Base-by-base conservation (phyloP, 1,140 invertebrate genomes). In the Rhizoglyphus robini region DNA sequence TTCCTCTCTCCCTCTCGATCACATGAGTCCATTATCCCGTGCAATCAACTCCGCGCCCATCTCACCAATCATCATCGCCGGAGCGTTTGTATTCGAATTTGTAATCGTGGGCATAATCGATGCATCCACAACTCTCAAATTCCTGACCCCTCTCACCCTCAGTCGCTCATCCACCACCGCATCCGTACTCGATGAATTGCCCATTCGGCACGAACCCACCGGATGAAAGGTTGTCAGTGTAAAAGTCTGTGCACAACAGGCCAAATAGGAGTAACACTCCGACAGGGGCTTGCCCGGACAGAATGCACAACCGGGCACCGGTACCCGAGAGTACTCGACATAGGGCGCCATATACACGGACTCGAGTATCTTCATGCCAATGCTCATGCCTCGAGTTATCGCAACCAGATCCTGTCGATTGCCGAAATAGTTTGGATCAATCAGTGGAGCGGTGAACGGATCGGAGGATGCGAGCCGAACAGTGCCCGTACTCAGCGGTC, bases 161-260 rank as follows among this genome's bases (percentile, higher is more conserved):
- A 88, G 74, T 67, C 0, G 86, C 81, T 1, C 87, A 83, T 38
- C n/a, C n/a, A n/a, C n/a, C n/a, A n/a, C n/a, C n/a, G n/a, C n/a
- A n/a, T n/a, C n/a, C n/a, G n/a, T n/a, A 73, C 89, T 87, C 1
- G 71, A 76, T 0, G 77, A 66, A 0, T 83, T 81, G 0, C 88
- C 89, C 89, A 93, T 93, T 75, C 88, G 90, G 72, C 86, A 86
- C 0, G 88, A 90, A 0, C 88, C 87, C 1, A 82, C 81, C 30
- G 84, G 83, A 73, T 90, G 88, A 72, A 90, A 90, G 54, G 88
- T 83, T 0, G 83, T 86, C 27, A 83, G 79, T 0, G 86, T 85
- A 30, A 86, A 81, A 64, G 82, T 78, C 25, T 80, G 77, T 0
- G 81, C 80, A 0, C 86, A 86, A 69, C 88, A 90, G 72, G 84